Evolutionary conservation across 1,140 invertebrate genomes (phyloP).

Genomic region (Solenopsis invicta): DNA sequence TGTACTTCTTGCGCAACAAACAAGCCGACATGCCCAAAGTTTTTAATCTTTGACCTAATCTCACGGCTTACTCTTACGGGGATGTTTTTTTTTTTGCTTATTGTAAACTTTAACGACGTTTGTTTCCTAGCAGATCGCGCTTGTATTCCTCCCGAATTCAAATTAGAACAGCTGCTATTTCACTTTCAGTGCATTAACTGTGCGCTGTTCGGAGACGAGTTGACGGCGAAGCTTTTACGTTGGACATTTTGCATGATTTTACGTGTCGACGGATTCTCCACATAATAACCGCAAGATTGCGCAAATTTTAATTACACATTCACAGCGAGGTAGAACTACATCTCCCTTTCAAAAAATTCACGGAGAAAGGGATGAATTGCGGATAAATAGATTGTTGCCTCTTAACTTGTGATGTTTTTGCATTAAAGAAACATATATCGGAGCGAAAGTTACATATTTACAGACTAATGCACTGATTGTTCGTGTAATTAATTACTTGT

Average conservation of each 20-base stretch:
- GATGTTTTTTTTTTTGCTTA: conserved; percentile 4
- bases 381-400: conserved; percentile 2
- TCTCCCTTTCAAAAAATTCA: background rate
- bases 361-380: conserved; percentile 7
- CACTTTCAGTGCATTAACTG: conserved; percentile 82
- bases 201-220: conserved; percentile 77
- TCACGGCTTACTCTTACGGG: too few relatives aligned
- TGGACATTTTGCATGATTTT: conserved; percentile 83
- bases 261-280: conserved; percentile 80
- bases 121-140: conserved; percentile 19
- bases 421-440: background rate
- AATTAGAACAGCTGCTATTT: conserved; percentile 83
- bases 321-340: conserved; percentile 53
- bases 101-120: conserved; percentile 42
- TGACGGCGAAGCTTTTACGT: conserved; percentile 79
- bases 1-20: background rate
- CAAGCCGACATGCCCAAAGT: background rate
- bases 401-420: background rate
- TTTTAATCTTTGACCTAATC: conserved; percentile 1
- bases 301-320: conserved; percentile 82
- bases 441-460: background rate
- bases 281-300: conserved; percentile 80
- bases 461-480: background rate
- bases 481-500: conserved; percentile 38
- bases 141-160: conserved; percentile 69